Conservation (phyloP, 2,888 invertebrate species). For the Acanthacorydalis orientalis region DNA sequence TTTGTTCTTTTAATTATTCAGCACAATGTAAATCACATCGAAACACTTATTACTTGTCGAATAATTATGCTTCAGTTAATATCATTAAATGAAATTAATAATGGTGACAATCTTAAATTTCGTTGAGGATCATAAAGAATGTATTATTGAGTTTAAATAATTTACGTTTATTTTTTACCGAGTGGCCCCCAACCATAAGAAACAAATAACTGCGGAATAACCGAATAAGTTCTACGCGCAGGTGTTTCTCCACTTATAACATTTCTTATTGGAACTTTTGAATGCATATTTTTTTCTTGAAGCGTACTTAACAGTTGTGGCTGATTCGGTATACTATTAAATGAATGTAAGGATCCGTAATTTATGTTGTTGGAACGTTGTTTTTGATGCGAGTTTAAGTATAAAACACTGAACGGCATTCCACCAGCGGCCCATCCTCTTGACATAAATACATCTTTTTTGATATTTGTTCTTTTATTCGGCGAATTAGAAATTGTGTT, state of each 20-base stretch:
- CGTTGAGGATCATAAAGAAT: no score
- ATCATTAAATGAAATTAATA: no score
- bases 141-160: neutral
- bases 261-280: constrained; percentile 8
- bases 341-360: neutral
- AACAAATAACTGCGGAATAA: constrained; percentile 32
- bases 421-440: constrained; percentile 34
- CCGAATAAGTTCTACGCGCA: constrained; percentile 20
- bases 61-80: no score
- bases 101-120: no score
- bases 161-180: constrained; percentile 20
- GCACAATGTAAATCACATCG: neutral
- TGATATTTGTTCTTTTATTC: neutral
- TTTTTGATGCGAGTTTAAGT: constrained; percentile 22
- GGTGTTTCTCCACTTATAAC: constrained; percentile 9
- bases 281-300: constrained; percentile 2
- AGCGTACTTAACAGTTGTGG: neutral
- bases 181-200: constrained; percentile 35
- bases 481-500: neutral
- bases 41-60: no score
- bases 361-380: neutral
- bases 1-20: neutral
- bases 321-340: constrained; percentile 1
- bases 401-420: constrained; percentile 32
- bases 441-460: constrained; percentile 29